A percentile compares a stretch with the other conserved stretches of the same genome.
These are phyloP conservation scores for Drosophila carrolli DNA, from an alignment of 1,140 invertebrate genomes.

Conservation along the genomic window DNA sequence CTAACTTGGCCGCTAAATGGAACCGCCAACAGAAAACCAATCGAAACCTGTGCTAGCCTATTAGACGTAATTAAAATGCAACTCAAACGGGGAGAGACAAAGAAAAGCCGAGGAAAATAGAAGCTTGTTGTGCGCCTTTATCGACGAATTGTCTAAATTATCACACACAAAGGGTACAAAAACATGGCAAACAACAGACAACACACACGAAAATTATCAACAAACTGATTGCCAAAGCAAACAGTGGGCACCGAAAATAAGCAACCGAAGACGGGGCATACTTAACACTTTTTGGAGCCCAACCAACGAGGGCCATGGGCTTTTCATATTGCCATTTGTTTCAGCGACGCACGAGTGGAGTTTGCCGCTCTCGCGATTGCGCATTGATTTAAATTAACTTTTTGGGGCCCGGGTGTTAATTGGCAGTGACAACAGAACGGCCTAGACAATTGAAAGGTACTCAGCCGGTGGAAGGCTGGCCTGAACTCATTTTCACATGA, in stretches of 20 bases:
- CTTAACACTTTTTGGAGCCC: conserved; percentile 82
- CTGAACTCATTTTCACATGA: conserved; percentile 72
- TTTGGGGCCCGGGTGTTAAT: conserved; percentile 60
- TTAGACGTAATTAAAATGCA: conserved; percentile 77
- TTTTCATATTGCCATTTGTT: conserved; percentile 71
- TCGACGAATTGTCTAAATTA: conserved; percentile 74
- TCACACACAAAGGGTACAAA: conserved; percentile 53
- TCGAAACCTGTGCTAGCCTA: conserved; percentile 25
- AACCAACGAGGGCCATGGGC: conserved; percentile 67
- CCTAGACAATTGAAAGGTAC: conserved; percentile 54
- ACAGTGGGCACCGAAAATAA: conserved; percentile 48
- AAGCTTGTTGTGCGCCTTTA: conserved; percentile 76
- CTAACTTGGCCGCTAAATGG: conserved; percentile 65
- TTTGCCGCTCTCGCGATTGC: conserved; percentile 31
- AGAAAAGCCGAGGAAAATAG: conserved; percentile 39
- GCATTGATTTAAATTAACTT: conserved; percentile 81
- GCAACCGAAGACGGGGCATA: conserved; percentile 59
- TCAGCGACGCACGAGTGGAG: conserved; percentile 77
- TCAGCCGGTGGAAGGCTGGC: conserved; percentile 14
- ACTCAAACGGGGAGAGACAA: conserved; percentile 45
- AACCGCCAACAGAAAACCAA: conserved; percentile 41
- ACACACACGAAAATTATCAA: conserved; percentile 76
- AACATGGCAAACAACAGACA: conserved; percentile 48
- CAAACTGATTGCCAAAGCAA: conserved; percentile 75
- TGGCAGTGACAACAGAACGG: conserved; percentile 50